Conservation (phyloP, 2,888 invertebrate species). For the Mycogona germanica region DNA sequence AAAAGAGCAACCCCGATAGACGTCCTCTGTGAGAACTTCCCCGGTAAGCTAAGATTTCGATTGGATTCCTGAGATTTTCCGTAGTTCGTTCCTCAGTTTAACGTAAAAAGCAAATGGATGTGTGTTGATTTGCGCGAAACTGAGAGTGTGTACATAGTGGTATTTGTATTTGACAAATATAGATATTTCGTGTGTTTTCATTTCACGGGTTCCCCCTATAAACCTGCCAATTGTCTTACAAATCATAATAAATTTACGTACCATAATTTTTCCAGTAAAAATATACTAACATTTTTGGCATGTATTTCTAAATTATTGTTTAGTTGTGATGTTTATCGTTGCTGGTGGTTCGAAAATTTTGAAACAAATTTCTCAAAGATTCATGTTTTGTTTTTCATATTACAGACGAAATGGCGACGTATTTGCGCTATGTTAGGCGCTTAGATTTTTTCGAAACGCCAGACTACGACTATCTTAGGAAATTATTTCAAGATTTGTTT, state of each 20-base stretch:
- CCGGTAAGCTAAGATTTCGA: too few relatives aligned
- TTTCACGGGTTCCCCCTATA: too few relatives aligned
- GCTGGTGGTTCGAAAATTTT: background rate
- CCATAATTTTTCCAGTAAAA: too few relatives aligned
- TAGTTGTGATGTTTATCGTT: background rate
- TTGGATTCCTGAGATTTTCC: too few relatives aligned
- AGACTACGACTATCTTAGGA: conserved; percentile 96
- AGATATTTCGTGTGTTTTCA: too few relatives aligned
- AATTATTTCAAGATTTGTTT: conserved; percentile 86
- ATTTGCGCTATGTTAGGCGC: conserved; percentile 89
- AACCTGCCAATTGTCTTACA: too few relatives aligned
- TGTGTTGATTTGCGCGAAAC: too few relatives aligned
- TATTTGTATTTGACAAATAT: too few relatives aligned
- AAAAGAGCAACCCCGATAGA: conserved; percentile 98
- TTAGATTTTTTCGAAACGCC: conserved; percentile 99
- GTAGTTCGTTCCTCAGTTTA: background rate
- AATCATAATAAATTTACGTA: too few relatives aligned
- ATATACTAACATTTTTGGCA: too few relatives aligned
- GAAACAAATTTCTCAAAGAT: background rate
- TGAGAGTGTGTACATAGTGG: too few relatives aligned
- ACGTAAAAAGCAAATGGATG: background rate
- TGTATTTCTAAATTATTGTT: background rate
- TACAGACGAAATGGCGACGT: conserved; percentile 95
- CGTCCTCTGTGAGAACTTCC: conserved; percentile 56
- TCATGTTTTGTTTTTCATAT: conserved; percentile 12